A percentile compares a stretch with the other conserved stretches of the same genome.
These are phyloP conservation scores for Heliconius ismenius DNA, from an alignment of 2,888 invertebrate species.

Conservation along the genomic window DNA sequence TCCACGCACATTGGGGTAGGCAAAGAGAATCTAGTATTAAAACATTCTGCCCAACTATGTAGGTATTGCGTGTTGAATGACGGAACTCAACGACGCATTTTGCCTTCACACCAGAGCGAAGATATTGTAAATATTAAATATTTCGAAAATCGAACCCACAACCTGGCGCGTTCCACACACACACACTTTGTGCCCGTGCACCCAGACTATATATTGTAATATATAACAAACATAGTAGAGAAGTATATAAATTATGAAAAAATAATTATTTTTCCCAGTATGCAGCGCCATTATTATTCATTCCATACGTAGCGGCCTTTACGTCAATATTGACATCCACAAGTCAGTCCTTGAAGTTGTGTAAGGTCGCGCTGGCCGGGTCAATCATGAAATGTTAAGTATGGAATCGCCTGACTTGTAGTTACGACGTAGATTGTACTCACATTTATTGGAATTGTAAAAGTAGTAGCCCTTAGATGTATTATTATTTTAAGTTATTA, in stretches of 20 bases:
- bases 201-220: too few species aligned
- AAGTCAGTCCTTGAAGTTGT: constrained; percentile 51
- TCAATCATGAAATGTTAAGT: constrained; percentile 70
- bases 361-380: constrained; percentile 52
- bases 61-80: too few species aligned
- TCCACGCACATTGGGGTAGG: too few species aligned
- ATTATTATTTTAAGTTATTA: background rate
- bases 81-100: too few species aligned
- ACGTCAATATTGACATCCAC: constrained; percentile 58
- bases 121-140: too few species aligned
- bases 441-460: constrained; percentile 3
- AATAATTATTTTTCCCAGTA: constrained; percentile 10
- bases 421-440: background rate
- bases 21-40: too few species aligned
- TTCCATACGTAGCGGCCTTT: constrained; percentile 42
- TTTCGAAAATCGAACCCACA: too few species aligned
- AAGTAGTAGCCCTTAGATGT: background rate
- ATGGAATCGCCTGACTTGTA: constrained; percentile 70
- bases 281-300: constrained; percentile 19
- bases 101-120: too few species aligned
- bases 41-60: too few species aligned
- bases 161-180: too few species aligned
- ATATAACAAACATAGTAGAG: background rate
- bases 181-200: too few species aligned
- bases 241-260: background rate